Conservation (phyloP, 2,797 vertebrate species). For the Helicolenus hilgendorfi region DNA sequence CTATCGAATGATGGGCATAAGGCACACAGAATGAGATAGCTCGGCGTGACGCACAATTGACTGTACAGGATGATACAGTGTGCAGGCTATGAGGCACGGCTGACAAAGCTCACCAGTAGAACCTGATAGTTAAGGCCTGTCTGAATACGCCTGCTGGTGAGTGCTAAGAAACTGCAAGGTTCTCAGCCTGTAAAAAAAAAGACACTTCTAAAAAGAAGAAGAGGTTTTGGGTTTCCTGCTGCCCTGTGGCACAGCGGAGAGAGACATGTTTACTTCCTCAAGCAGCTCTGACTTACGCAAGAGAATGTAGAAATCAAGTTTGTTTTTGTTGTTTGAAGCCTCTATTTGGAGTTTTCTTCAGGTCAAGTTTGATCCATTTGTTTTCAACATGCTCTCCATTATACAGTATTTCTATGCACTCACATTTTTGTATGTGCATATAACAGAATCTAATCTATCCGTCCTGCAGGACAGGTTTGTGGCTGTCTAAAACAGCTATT, state of each 20-base stretch:
- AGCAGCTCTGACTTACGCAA: not conserved
- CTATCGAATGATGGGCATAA: constrained; percentile 52
- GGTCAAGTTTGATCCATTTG: not conserved
- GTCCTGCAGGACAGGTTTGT: constrained; percentile 11
- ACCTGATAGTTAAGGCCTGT: constrained; percentile 72
- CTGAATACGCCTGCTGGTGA: constrained; percentile 65
- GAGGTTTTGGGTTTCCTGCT: constrained; percentile 81
- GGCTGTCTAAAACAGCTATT: constrained; percentile 17
- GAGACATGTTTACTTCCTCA: constrained; percentile 68
- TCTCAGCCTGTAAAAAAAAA: constrained; percentile 17
- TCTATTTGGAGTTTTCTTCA: not conserved
- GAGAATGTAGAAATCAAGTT: not conserved
- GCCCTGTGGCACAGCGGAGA: constrained; percentile 57
- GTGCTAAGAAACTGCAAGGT: constrained; percentile 1
- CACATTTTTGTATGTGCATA: not conserved
- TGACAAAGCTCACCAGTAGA: constrained; percentile 36
- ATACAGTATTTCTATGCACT: not conserved
- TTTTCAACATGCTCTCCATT: not conserved
- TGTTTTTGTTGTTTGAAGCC: constrained; percentile 34
- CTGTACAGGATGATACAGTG: constrained; percentile 13
- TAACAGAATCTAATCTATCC: not conserved
- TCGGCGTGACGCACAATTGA: constrained; percentile 25
- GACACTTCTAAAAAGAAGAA: constrained; percentile 52
- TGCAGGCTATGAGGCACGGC: constrained; percentile 40
- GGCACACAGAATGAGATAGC: constrained; percentile 45